Evolutionary conservation across 64 coral and sea anemone genomes (phyloP).

Genomic region (Platygyra sinensis): DNA sequence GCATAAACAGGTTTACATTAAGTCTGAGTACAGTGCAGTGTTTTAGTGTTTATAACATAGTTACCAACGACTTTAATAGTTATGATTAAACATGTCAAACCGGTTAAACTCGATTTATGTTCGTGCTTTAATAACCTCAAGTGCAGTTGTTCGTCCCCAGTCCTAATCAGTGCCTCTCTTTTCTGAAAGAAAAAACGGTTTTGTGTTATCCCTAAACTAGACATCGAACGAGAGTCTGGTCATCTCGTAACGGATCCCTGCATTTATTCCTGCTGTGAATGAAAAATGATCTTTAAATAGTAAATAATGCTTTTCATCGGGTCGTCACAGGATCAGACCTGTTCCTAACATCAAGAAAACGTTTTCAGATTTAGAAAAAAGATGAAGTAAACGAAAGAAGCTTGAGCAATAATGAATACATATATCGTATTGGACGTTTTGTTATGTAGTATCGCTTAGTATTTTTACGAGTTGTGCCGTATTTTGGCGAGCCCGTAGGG

Average conservation of each 20-base stretch:
- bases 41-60: constrained; percentile 1
- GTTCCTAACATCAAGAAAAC: too few relatives aligned
- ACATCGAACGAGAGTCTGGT: not conserved
- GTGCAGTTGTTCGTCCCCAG: constrained; percentile 54
- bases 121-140: constrained; percentile 52
- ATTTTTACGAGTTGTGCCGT: too few relatives aligned
- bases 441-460: too few relatives aligned
- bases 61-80: not conserved
- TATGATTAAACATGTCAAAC: constrained; percentile 7
- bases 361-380: not conserved
- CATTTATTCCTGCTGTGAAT: too few relatives aligned
- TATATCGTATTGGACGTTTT: too few relatives aligned
- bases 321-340: too few relatives aligned
- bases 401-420: too few relatives aligned
- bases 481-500: too few relatives aligned
- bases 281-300: too few relatives aligned
- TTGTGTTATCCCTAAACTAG: constrained; percentile 16
- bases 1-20: too few relatives aligned
- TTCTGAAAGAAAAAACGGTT: constrained; percentile 49
- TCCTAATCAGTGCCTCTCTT: constrained; percentile 38
- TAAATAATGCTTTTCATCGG: too few relatives aligned
- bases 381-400: not conserved
- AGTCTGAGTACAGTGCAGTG: not conserved
- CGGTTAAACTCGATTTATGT: constrained; percentile 33
- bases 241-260: not conserved